Evolutionary conservation across 2,797 vertebrate species (phyloP), one percentile per base, ranked within the genome.

Genomic region (Silurus lanzhouensis): DNA sequence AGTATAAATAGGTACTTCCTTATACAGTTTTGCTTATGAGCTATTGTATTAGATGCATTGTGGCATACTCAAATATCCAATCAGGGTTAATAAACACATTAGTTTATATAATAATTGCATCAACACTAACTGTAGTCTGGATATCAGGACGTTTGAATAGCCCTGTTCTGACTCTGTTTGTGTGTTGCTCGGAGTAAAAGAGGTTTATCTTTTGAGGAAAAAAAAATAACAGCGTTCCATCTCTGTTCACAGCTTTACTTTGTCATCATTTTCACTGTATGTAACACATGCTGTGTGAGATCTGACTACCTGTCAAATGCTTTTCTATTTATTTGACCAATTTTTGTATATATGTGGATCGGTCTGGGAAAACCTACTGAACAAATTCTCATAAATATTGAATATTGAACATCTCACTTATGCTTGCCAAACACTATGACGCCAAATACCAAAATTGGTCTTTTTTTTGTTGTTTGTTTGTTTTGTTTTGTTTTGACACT

Each of bases 221-320:
- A 19, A 19, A 68, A 87, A 88, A 85, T 84, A 63, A 89, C 70
- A 48, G 55, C 27, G 27, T 79, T 84, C 17, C 8, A 27, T 74
- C 63, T 85, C 61, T 88, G 86, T 78, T 92, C 94, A 74, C 93
- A 94, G 94, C 93, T 95, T 91, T 96, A 96, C 92, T 97, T 96
- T 92, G 95, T 97, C 90, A 90, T 97, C 93, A 92, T 97, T 90
- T 97, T 96, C 89, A 96, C 95, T 92, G 96, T 97, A 97, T 89
- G 96, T 97, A 93, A 79, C 60, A 83, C 83, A 86, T 88, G 86
- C 70, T 66, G 20, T 85, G 87, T 84, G 85, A 60, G 86, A 84
- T 85, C 82, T 60, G 15, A 71, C 13, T 61, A 57, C 57, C 10
- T 71, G 8, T 7, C 10, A 0, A 9, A 61, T 61, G 25, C 20